Conservation (phyloP, 2,113 vertebrate genomes). For the Laticauda laticaudata region DNA sequence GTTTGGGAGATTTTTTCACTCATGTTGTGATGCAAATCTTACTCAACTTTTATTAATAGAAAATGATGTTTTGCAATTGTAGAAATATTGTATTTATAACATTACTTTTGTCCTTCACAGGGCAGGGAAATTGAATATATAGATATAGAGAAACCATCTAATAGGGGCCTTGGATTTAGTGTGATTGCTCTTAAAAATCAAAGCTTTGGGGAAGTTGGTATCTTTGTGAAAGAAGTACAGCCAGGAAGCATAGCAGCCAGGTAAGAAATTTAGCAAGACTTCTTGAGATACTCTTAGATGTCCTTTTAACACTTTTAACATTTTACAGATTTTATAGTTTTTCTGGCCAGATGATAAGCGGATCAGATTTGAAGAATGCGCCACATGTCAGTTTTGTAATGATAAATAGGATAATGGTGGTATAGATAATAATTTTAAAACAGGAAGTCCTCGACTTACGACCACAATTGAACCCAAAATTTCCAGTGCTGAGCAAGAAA, state of each 20-base stretch:
- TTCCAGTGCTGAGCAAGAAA: not conserved
- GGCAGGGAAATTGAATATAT: conserved; percentile 83
- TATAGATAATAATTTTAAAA: not conserved
- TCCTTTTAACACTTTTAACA: not conserved
- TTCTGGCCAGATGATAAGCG: not conserved
- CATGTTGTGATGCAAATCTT: conserved; percentile 62
- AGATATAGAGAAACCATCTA: conserved; percentile 80
- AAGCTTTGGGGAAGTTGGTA: conserved; percentile 74
- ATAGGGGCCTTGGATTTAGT: conserved; percentile 91
- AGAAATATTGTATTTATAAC: not conserved
- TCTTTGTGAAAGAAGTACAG: conserved; percentile 91
- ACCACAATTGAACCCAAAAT: not conserved
- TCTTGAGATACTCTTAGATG: not conserved
- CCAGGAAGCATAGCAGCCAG: conserved; percentile 88
- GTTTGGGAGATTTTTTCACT: conserved; percentile 43
- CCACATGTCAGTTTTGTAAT: not conserved
- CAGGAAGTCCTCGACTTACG: not conserved
- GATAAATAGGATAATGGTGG: not conserved
- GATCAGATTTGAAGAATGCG: not conserved
- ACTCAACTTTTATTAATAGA: conserved; percentile 47
- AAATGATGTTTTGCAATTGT: not conserved
- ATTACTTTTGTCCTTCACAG: conserved; percentile 63
- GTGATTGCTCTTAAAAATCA: conserved; percentile 85
- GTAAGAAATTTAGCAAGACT: conserved; percentile 62
- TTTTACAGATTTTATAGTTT: not conserved